Conservation (phyloP, 1,140 invertebrate genomes). For the Cecropterus lyciades region DNA sequence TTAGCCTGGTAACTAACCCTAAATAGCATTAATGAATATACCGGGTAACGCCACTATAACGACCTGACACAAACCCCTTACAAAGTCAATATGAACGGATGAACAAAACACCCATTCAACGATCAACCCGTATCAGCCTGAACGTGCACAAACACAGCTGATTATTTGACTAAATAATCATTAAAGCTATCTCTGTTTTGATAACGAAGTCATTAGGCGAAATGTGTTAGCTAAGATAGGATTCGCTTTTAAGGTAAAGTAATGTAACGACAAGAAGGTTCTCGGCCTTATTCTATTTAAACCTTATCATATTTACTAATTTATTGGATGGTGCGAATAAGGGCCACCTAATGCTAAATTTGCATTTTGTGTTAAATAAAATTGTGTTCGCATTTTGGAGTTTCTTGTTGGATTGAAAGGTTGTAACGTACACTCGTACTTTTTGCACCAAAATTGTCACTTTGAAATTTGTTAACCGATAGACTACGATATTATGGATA, state of each 20-base stretch:
- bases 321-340: no score
- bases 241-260: not conserved
- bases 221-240: not conserved
- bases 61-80: not conserved
- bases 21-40: slow-evolving; percentile 2
- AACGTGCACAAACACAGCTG: not conserved
- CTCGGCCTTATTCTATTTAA: no score
- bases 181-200: not conserved
- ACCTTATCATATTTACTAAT: no score
- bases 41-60: not conserved
- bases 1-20: not conserved
- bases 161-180: slow-evolving; percentile 6
- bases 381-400: no score
- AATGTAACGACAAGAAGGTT: not conserved
- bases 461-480: no score
- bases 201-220: slow-evolving; percentile 1
- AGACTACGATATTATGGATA: no score
- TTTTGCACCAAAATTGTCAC: no score
- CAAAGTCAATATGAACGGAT: not conserved
- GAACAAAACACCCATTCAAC: not conserved
- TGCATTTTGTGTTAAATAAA: no score
- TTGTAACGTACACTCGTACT: no score
- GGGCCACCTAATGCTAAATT: no score
- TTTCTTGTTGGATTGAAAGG: no score
- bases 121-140: slow-evolving; percentile 1